Evolutionary conservation across 2,888 invertebrate species (phyloP).

Genomic region (Clostera curtula): DNA sequence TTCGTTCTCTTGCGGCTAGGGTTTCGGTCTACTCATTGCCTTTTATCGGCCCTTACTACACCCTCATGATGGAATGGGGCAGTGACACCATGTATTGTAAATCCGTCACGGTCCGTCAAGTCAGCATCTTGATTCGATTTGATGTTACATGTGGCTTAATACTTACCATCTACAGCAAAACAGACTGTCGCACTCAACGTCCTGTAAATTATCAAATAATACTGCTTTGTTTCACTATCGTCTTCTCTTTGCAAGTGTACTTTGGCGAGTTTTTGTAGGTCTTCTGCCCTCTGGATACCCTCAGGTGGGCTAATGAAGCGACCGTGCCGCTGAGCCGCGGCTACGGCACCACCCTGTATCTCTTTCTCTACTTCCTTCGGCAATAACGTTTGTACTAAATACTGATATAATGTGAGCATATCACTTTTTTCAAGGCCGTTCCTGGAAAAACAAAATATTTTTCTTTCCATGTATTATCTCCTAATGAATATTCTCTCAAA

Average conservation of each 20-base stretch:
- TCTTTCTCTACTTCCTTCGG: slow-evolving; percentile 85
- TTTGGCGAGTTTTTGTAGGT: slow-evolving; percentile 79
- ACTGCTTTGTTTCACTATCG: slow-evolving; percentile 72
- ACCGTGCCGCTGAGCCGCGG: slow-evolving; percentile 63
- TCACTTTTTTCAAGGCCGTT: slow-evolving; percentile 90
- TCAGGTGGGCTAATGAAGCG: slow-evolving; percentile 62
- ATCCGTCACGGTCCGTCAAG: too few species aligned
- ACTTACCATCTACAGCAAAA: slow-evolving; percentile 86
- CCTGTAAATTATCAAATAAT: slow-evolving; percentile 88
- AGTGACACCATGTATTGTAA: too few species aligned
- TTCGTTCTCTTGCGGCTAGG: too few species aligned
- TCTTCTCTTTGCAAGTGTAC: slow-evolving; percentile 79
- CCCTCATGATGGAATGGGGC: too few species aligned
- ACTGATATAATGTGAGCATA: slow-evolving; percentile 92
- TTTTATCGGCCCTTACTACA: too few species aligned
- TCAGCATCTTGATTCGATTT: too few species aligned
- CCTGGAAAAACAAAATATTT: slow-evolving; percentile 66
- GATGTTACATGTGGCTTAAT: background rate
- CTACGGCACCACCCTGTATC: slow-evolving; percentile 79
- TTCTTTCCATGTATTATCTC: background rate
- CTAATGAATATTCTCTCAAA: too few species aligned
- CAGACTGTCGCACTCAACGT: slow-evolving; percentile 90
- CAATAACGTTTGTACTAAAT: slow-evolving; percentile 85
- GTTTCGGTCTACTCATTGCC: too few species aligned
- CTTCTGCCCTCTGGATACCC: slow-evolving; percentile 53